Evolutionary conservation across 2,113 vertebrate species (phyloP).

Genomic region (Clarias macrocephalus): DNA sequence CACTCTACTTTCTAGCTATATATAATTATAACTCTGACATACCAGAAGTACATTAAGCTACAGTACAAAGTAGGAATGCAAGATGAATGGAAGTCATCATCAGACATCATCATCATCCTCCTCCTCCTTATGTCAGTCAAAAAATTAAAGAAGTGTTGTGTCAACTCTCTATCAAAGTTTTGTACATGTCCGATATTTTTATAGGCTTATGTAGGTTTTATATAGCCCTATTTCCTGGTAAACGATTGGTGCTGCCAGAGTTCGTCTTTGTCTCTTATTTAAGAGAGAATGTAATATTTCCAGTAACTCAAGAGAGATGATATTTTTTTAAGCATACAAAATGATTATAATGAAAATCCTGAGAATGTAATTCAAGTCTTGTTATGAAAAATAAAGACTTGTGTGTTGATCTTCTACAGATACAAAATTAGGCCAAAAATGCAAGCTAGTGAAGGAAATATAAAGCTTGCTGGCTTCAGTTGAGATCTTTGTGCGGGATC

Average conservation of each 20-base stretch:
- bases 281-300: background rate
- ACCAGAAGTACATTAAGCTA: background rate
- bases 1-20: background rate
- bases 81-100: background rate
- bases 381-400: background rate
- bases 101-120: too few relatives aligned
- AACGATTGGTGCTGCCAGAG: background rate
- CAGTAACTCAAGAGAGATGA: background rate
- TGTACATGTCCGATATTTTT: background rate
- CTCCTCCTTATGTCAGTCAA: background rate
- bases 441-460: background rate
- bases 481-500: background rate
- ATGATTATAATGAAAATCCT: background rate
- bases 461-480: background rate
- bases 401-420: background rate
- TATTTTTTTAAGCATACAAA: background rate
- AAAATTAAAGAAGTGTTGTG: background rate
- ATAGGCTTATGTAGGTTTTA: conserved; percentile 1
- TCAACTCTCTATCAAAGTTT: too few relatives aligned
- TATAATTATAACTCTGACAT: background rate
- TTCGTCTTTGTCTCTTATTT: background rate
- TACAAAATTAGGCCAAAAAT: background rate
- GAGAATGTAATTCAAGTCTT: background rate
- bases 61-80: too few relatives aligned
- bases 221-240: background rate